phyloP scores from a whole-genome alignment of 2,113 vertebrate genomes.

The Poeciliopsis turrubarensis region DNA sequence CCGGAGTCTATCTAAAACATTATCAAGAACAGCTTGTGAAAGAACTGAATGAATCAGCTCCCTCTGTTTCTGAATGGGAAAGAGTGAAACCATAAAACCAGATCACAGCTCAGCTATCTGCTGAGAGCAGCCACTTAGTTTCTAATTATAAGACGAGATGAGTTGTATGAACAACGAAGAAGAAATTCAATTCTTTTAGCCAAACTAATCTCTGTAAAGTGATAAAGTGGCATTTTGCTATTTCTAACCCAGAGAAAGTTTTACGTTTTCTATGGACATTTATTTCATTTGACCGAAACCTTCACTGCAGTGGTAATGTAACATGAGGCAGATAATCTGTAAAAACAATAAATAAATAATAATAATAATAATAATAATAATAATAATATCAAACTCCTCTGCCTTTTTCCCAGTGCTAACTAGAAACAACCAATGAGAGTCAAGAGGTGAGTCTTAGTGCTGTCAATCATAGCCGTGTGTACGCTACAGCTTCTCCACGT shows the following conservation, averaged over 20 bases:
- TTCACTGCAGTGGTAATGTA: too few relatives aligned
- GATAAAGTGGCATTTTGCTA: too few relatives aligned
- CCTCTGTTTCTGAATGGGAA: background rate
- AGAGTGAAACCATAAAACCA: background rate
- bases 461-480: too few relatives aligned
- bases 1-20: conserved; percentile 2
- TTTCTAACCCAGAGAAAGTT: background rate
- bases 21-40: background rate
- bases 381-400: too few relatives aligned
- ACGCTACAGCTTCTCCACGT: too few relatives aligned
- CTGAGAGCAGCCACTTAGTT: background rate
- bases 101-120: background rate
- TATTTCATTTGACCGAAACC: background rate
- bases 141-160: background rate
- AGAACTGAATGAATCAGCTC: background rate
- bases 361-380: too few relatives aligned
- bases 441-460: too few relatives aligned
- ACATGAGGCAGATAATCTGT: too few relatives aligned
- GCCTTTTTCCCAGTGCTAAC: too few relatives aligned
- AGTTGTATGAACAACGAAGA: background rate
- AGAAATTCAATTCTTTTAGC: background rate
- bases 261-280: background rate
- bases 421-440: too few relatives aligned
- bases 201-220: too few relatives aligned
- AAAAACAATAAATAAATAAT: too few relatives aligned